Base-by-base conservation (phyloP, 2,888 invertebrate genomes). In the Syritta pipiens region DNA sequence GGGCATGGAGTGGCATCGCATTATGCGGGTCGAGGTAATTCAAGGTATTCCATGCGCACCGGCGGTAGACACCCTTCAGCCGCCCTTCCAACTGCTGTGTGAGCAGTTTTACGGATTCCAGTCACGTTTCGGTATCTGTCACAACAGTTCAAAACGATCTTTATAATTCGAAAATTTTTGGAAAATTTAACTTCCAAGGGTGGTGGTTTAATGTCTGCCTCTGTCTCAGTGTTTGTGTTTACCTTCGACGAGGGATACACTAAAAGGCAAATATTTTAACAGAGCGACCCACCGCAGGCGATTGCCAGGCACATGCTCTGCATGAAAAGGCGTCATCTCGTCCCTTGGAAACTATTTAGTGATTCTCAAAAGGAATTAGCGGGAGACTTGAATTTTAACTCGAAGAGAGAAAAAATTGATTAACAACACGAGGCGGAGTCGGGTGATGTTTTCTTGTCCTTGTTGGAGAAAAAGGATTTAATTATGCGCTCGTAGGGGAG, bases 41-140 rank as follows among this genome's bases (percentile, higher is more conserved):
- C 71, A 65, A 71, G 77, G 59, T 71, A 77, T 53, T 71, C 53
- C 65, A 65, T 77, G 71, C 71, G 65, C 59, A 71, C 53, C 40
- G 63, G 40, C 12, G 12, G 57, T 59, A 35, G 28, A 32, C 55
- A 24, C 20, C 65, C 32, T 59, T 44, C 2, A 3, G 9, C 37
- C n/a, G n/a, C n/a, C n/a, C n/a, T n/a, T n/a, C n/a, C n/a, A n/a
- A n/a, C n/a, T n/a, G n/a, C n/a, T 26, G 22, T 22, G 7, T 12
- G 40, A 12, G 24, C 26, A 37, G 49, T 10, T 40, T 77, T 65
- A 35, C 24, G 30, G 32, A 74, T 55, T 30, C 79, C 1, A 57
- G 57, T 72, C 79, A 79, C 79, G 79, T 79, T 67, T 24, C 35
- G 48, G 65, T 40, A 67, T 44, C 77, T 72, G 55, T 72, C 72